A percentile compares a stretch with the other conserved stretches of the same genome.
Evolutionary conservation across 2,888 invertebrate genomes (phyloP).

Genomic region (Cerceris ruficornis): DNA sequence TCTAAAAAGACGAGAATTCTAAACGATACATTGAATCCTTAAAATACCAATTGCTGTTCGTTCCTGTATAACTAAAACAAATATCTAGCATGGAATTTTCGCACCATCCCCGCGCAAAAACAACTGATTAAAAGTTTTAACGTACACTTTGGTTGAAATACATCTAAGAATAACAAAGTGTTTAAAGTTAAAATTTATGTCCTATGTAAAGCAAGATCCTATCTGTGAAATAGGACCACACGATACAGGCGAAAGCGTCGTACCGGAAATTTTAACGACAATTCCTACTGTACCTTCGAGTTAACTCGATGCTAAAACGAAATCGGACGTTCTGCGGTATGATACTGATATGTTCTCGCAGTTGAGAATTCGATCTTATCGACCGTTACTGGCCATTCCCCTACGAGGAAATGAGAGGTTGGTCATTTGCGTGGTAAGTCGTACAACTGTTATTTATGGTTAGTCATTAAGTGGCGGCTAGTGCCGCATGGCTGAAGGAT

Average conservation of each 20-base stretch:
- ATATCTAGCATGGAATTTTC: no score
- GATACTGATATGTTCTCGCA: constrained; percentile 7
- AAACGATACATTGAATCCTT: no score
- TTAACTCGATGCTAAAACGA: constrained; percentile 18
- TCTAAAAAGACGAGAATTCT: no score
- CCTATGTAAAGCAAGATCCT: neutral
- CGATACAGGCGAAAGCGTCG: constrained; percentile 2
- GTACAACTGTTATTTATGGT: constrained; percentile 46
- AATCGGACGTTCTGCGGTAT: constrained; percentile 11
- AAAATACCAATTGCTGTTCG: no score
- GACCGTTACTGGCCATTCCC: constrained; percentile 21
- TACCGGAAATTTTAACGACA: constrained; percentile 32
- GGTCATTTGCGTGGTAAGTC: constrained; percentile 43
- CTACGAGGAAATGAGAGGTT: constrained; percentile 14
- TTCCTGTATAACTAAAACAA: no score
- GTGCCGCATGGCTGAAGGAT: constrained; percentile 30
- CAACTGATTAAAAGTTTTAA: no score
- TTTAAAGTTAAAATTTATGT: neutral
- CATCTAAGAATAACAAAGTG: neutral
- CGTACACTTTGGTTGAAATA: neutral
- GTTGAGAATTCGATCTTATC: constrained; percentile 28
- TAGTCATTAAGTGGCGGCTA: constrained; percentile 46
- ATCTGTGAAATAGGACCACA: neutral
- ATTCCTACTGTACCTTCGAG: constrained; percentile 1
- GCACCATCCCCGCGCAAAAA: no score